Conservation (phyloP, 1,140 invertebrate species). For the Littorina saxatilis region DNA sequence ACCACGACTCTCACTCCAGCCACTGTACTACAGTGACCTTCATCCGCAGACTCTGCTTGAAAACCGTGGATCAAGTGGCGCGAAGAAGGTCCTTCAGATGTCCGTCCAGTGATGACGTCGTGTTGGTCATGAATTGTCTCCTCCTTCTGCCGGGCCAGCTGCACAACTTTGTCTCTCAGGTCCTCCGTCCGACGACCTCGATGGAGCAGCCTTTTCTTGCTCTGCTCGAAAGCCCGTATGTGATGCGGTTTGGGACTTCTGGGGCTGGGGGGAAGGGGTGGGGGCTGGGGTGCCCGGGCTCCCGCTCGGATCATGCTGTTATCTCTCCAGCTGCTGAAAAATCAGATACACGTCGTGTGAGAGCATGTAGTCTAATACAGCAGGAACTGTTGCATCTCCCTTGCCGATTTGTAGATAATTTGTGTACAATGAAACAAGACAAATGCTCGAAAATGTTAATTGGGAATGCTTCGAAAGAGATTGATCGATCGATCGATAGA, state of each 20-base stretch:
- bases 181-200: neutral
- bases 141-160: conserved; percentile 18
- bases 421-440: neutral
- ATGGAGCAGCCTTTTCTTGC: neutral
- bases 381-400: neutral
- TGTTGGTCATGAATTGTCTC: neutral
- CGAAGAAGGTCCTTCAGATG: neutral
- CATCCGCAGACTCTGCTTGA: neutral
- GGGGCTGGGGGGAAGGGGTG: neutral
- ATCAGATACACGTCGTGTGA: neutral
- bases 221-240: neutral
- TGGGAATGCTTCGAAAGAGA: neutral
- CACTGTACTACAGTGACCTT: too few species aligned
- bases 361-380: neutral
- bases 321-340: neutral
- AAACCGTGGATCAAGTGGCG: neutral
- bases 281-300: conserved; percentile 20
- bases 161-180: conserved; percentile 20
- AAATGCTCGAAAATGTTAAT: neutral
- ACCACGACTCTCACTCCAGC: neutral
- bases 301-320: conserved; percentile 17
- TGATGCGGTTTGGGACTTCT: neutral
- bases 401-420: too few species aligned
- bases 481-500: neutral
- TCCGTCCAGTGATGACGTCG: neutral